These are phyloP conservation scores for Rhinoraja longicauda DNA, from an alignment of 2,797 vertebrate species.

Conservation along the genomic window DNA sequence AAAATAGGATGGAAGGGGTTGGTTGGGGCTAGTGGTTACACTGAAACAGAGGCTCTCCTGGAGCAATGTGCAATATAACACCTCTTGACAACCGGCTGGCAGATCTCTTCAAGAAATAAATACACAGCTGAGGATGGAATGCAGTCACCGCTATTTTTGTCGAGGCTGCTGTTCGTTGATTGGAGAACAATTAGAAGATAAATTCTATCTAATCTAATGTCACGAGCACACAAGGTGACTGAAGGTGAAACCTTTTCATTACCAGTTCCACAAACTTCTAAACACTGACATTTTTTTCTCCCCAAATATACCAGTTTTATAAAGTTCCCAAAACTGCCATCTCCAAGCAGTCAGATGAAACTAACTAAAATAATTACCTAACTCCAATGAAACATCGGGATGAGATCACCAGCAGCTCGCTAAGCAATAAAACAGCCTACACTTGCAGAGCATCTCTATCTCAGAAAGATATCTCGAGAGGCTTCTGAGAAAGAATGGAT, in stretches of 20 bases:
- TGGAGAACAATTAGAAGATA: constrained; percentile 34
- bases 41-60: not conserved
- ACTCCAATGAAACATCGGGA: not conserved
- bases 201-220: constrained; percentile 1
- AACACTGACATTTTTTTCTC: not conserved
- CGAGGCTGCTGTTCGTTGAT: not conserved
- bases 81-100: constrained; percentile 22
- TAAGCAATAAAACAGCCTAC: not conserved
- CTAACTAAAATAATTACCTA: not conserved
- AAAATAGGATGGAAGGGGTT: not conserved
- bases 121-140: constrained; percentile 41
- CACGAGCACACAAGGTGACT: constrained; percentile 1
- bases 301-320: not conserved
- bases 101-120: constrained; percentile 36
- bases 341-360: not conserved
- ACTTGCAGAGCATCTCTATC: not conserved
- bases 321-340: not conserved
- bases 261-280: not conserved
- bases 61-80: constrained; percentile 32
- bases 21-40: not conserved
- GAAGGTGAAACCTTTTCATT: not conserved
- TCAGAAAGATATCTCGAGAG: not conserved
- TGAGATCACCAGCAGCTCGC: not conserved
- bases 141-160: constrained; percentile 50
- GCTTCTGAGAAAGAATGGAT: not conserved